Evolutionary conservation across 37 sponge, comb jelly and placozoan species (phyloP), one percentile per base, ranked within the genome.

Genomic region (Halichondria panicea): DNA sequence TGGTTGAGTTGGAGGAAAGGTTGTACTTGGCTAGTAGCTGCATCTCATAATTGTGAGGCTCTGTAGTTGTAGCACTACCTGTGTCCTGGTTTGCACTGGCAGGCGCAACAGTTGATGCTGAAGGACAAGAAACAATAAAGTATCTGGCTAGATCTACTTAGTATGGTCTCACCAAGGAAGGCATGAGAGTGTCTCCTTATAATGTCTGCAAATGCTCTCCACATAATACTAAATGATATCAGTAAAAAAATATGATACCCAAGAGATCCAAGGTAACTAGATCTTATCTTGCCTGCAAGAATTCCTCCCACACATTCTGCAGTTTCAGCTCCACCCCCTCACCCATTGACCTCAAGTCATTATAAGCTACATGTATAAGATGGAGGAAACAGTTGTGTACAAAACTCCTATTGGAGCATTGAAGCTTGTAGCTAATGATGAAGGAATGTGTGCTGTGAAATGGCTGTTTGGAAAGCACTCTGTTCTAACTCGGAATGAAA

Each of bases 391-490:
- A n/a, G 60, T 58, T 21, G 27, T 58, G 25, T 89, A 83, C 75
- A 34, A 60, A 22, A 62, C 75, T 40, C 89, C 89, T 15, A 41
- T 89, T 6, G 89, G 89, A 4, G 63, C 55, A 24, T 50, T 89
- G 31, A 62, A 77, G 34, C 62, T 89, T 37, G 74, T 25, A 7
- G 74, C 84, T 21, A 66, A 58, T 34, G 43, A 34, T 2, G 46
- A 71, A 0, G 89, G 84, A 0, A 44, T 89, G 7, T 46, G 36
- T 40, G 33, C 67, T 31, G 64, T 89, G n/a, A 60, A 52, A 65
- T 89, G 69, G 55, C 56, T 79, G 6, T 81, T 70, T 68, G 82
- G 73, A n/a, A 54, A 69, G 54, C 48, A 75, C 54, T 66, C 68
- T 3, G 15, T 32, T 2, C 4, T 37, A 8, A 46, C 4, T 43